Percentiles rank a stretch among this genome's conserved stretches.
These are phyloP conservation scores for Astropecten irregularis DNA, from an alignment of 53 echinoderm and acorn worm species.

Conservation along the genomic window DNA sequence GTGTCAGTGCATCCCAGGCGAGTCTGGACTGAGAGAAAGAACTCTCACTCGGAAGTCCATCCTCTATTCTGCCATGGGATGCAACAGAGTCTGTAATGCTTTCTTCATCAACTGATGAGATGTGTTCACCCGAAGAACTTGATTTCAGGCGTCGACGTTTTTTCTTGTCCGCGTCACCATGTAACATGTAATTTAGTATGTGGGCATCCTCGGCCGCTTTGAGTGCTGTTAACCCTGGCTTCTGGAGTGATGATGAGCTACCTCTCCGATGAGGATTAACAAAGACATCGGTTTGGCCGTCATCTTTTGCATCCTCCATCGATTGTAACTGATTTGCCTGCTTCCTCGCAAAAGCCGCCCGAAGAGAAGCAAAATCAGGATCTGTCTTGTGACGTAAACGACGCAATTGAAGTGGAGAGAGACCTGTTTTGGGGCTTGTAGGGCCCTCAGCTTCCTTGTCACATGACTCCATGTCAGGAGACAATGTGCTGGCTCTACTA, in stretches of 20 bases:
- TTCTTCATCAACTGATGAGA: slow-evolving; percentile 76
- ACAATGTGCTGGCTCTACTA: slow-evolving; percentile 26
- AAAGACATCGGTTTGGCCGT: slow-evolving; percentile 45
- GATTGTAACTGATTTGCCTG: slow-evolving; percentile 35
- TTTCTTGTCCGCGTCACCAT: slow-evolving; percentile 34
- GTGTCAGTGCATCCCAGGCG: slow-evolving; percentile 91
- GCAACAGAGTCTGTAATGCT: slow-evolving; percentile 84
- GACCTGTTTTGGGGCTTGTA: slow-evolving; percentile 24
- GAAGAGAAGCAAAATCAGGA: slow-evolving; percentile 65
- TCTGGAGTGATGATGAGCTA: slow-evolving; percentile 72
- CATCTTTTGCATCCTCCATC: slow-evolving; percentile 30
- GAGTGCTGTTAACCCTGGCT: slow-evolving; percentile 8
- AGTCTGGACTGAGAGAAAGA: slow-evolving; percentile 69
- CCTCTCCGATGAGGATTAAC: slow-evolving; percentile 43
- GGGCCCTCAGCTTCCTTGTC: background rate
- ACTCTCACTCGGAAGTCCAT: slow-evolving; percentile 53
- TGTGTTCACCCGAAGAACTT: slow-evolving; percentile 69
- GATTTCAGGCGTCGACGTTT: slow-evolving; percentile 76
- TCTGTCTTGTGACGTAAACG: slow-evolving; percentile 80
- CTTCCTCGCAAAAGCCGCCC: slow-evolving; percentile 57
- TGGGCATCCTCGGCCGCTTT: slow-evolving; percentile 47
- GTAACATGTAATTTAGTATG: slow-evolving; percentile 42
- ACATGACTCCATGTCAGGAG: background rate
- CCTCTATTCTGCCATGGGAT: slow-evolving; percentile 56
- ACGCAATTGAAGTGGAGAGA: slow-evolving; percentile 23